Evolutionary conservation across 1,140 invertebrate species (phyloP).

Genomic region (Apis florea): DNA sequence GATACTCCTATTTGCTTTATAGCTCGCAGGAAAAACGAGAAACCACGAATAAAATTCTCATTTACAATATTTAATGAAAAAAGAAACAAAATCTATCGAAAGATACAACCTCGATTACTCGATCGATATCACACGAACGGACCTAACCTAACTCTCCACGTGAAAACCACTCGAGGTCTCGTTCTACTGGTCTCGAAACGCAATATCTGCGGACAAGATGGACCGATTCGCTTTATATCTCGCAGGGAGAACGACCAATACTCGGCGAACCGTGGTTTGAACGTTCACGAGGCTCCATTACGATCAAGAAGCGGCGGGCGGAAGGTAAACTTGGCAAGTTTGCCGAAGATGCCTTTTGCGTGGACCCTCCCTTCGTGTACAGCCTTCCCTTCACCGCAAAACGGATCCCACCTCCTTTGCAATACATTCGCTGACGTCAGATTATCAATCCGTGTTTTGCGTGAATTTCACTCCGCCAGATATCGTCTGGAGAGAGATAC

Average conservation of each 20-base stretch:
- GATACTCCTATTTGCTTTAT: no score
- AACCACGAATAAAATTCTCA: no score
- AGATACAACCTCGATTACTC: no score
- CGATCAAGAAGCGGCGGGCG: slow-evolving; percentile 22
- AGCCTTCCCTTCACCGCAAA: neutral
- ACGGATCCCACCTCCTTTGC: neutral
- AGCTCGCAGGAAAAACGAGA: no score
- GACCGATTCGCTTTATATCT: neutral
- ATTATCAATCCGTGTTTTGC: neutral
- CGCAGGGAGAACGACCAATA: neutral
- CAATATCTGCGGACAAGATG: neutral
- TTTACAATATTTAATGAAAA: no score
- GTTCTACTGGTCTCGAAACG: no score
- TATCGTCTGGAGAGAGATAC: no score
- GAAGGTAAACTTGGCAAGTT: slow-evolving; percentile 31
- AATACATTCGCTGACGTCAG: neutral
- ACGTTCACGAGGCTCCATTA: slow-evolving; percentile 20
- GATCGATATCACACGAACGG: no score
- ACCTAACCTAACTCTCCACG: no score
- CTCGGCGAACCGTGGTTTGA: neutral
- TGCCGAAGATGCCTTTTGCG: neutral
- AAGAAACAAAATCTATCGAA: no score
- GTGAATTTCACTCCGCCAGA: neutral
- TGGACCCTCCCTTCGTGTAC: neutral
- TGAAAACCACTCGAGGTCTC: no score